Conservation (phyloP, 2,888 invertebrate genomes). For the Malacosoma neustria region DNA sequence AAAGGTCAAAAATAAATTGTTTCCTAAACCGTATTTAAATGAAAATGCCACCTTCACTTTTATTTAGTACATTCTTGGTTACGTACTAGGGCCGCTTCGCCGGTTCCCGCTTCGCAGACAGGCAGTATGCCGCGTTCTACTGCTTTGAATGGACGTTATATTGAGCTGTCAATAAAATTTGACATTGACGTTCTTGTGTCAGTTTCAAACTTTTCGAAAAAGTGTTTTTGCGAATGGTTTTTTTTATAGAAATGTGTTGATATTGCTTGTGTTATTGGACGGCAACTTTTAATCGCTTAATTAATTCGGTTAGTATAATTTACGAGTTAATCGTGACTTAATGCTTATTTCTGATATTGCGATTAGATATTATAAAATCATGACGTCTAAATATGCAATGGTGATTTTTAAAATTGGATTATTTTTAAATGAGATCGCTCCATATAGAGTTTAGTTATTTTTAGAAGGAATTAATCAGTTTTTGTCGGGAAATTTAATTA, state of each 20-base stretch:
- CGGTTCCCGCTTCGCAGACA: constrained; percentile 11
- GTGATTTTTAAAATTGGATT: no score
- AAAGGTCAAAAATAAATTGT: no score
- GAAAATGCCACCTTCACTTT: constrained; percentile 17
- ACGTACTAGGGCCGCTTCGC: constrained; percentile 23
- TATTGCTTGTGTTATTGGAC: not conserved
- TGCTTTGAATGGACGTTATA: constrained; percentile 17
- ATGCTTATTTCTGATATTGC: not conserved
- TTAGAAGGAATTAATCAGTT: no score
- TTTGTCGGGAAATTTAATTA: no score
- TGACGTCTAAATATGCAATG: not conserved
- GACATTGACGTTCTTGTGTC: constrained; percentile 17
- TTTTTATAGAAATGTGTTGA: not conserved
- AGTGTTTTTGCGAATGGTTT: not conserved
- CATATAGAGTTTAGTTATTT: no score
- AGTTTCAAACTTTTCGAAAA: not conserved
- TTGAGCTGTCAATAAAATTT: constrained; percentile 9
- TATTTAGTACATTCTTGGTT: constrained; percentile 9
- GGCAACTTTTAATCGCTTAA: not conserved
- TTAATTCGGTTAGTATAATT: not conserved
- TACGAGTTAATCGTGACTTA: not conserved
- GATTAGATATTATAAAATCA: not conserved
- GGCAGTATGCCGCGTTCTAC: constrained; percentile 26
- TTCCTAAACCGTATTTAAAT: no score
- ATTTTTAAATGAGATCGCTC: no score